phyloP scores from a whole-genome alignment of 2,113 vertebrate genomes.

The Drymodes brunneopygia region DNA sequence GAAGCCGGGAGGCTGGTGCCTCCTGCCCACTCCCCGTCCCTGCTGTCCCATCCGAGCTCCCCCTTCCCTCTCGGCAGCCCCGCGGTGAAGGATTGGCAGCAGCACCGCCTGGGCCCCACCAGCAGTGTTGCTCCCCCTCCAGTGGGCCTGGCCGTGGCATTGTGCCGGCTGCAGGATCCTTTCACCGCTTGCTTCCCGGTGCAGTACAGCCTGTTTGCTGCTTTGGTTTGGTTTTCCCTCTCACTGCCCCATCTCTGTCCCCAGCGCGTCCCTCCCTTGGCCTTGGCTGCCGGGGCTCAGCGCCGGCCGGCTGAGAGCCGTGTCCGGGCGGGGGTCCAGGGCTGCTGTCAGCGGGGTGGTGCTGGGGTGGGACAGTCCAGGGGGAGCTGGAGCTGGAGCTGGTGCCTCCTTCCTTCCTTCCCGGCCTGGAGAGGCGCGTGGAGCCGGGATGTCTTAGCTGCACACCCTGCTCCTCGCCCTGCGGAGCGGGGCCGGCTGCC shows the following conservation, averaged over 20 bases:
- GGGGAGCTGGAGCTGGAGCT: not conserved
- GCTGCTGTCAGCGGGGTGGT: not conserved
- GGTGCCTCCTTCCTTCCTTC: constrained; percentile 54
- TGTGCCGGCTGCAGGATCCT: not conserved
- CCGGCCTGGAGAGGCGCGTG: not conserved
- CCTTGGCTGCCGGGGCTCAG: not conserved
- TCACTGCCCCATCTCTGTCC: not conserved
- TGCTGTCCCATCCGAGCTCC: not conserved
- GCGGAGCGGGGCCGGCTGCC: not conserved
- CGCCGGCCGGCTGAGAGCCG: not conserved
- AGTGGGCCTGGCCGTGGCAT: not conserved
- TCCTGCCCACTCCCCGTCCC: not conserved
- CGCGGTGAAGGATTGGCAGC: fast-evolving
- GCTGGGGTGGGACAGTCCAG: not conserved
- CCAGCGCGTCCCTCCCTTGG: not conserved
- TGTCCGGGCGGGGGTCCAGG: not conserved
- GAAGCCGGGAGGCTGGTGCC: fast-evolving
- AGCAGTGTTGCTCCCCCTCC: fast-evolving
- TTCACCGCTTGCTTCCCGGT: fast-evolving
- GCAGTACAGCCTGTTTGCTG: not conserved
- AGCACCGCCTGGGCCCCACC: not conserved
- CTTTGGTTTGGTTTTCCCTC: not conserved
- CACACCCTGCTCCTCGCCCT: not conserved
- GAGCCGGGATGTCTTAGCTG: constrained; percentile 48
- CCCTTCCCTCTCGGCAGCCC: not conserved